These are phyloP conservation scores for Proctacanthus coquilletti DNA, from an alignment of 1,140 invertebrate genomes.

Conservation along the genomic window DNA sequence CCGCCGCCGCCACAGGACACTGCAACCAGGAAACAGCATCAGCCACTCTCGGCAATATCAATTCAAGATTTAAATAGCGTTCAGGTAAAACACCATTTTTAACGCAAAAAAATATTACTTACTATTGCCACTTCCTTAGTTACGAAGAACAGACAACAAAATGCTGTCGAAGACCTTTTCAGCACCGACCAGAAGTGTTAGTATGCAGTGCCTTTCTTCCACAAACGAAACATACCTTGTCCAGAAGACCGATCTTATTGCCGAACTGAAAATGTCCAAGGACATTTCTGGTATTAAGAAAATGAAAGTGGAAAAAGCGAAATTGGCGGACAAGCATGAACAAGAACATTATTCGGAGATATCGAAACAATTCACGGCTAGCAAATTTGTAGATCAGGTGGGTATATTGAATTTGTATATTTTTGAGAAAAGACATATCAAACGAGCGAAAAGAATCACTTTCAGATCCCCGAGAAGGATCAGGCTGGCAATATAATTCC, in stretches of 20 bases:
- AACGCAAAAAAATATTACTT: neutral
- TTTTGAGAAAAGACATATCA: conserved; percentile 2
- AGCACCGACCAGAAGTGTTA: conserved; percentile 54
- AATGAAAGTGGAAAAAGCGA: conserved; percentile 71
- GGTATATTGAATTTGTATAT: conserved; percentile 9
- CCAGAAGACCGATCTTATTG: conserved; percentile 73
- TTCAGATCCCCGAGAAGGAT: conserved; percentile 76
- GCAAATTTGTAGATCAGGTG: conserved; percentile 80
- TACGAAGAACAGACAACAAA: conserved; percentile 58
- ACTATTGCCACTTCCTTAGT: conserved; percentile 18
- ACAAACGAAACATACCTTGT: conserved; percentile 53
- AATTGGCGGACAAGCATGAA: conserved; percentile 60
- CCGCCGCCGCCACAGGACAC: conserved; percentile 33
- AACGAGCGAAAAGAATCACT: conserved; percentile 28
- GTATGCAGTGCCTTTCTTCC: conserved; percentile 46
- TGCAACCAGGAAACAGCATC: conserved; percentile 35
- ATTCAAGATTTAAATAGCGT: conserved; percentile 74
- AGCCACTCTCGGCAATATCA: conserved; percentile 66
- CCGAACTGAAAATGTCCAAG: conserved; percentile 76
- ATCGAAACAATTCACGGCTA: conserved; percentile 65
- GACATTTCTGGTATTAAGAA: conserved; percentile 82
- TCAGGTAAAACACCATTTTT: conserved; percentile 24
- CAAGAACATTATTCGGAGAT: conserved; percentile 70
- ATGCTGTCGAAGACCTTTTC: conserved; percentile 62
- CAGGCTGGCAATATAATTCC: conserved; percentile 77